Percentiles rank a stretch among this genome's conserved stretches.
These are phyloP conservation scores for Drosophila setifemur DNA, from an alignment of 1,140 invertebrate species.

Conservation along the genomic window DNA sequence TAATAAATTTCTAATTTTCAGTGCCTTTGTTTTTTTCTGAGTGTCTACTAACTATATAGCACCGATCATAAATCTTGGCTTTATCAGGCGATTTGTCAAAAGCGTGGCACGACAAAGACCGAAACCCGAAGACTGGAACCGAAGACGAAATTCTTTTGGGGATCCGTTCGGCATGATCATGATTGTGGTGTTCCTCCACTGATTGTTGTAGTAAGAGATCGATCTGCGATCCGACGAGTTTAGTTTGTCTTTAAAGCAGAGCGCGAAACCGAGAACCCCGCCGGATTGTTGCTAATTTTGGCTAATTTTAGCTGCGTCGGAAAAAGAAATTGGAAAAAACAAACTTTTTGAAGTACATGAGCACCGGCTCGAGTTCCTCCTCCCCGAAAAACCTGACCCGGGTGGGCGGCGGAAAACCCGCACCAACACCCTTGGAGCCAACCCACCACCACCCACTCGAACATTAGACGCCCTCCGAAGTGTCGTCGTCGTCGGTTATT, in stretches of 20 bases:
- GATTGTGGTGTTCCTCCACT: not conserved
- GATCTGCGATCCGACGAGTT: constrained; percentile 32
- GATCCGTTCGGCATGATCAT: constrained; percentile 12
- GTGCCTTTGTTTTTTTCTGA: no score
- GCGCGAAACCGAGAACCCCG: constrained; percentile 28
- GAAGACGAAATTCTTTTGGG: constrained; percentile 11
- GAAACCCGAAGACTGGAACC: constrained; percentile 9
- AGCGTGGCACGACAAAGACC: constrained; percentile 62
- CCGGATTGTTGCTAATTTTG: not conserved
- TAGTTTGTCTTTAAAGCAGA: constrained; percentile 41
- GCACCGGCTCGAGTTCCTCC: not conserved
- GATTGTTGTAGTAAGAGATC: constrained; percentile 19
- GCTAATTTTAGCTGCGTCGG: constrained; percentile 5
- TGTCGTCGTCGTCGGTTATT: constrained; percentile 33
- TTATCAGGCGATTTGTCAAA: constrained; percentile 78
- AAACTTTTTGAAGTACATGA: constrained; percentile 34
- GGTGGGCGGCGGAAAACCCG: constrained; percentile 5
- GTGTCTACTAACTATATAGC: constrained; percentile 19
- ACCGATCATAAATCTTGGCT: constrained; percentile 63
- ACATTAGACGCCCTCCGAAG: constrained; percentile 47
- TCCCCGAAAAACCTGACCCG: constrained; percentile 9
- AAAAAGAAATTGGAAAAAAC: constrained; percentile 30
- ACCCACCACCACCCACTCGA: constrained; percentile 25
- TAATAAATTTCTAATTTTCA: no score
- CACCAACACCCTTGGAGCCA: no score